These are phyloP conservation scores for Mormyrus proboscirostris DNA, from an alignment of 2,797 vertebrate genomes.

Conservation along the genomic window DNA sequence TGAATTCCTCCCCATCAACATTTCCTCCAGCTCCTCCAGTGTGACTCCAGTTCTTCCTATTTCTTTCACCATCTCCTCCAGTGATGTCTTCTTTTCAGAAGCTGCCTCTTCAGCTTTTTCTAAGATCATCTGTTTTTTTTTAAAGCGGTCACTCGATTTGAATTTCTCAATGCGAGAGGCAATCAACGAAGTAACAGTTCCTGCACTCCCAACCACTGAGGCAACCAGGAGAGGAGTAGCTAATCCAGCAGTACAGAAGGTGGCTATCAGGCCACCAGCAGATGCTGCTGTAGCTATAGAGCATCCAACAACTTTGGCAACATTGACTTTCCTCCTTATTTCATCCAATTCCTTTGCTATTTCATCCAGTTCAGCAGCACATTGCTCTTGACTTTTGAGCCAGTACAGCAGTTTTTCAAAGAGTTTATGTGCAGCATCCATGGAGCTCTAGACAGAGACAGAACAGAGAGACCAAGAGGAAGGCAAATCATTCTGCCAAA, in stretches of 20 bases:
- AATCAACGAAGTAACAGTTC: not conserved
- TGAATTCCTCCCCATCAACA: not conserved
- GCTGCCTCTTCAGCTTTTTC: not conserved
- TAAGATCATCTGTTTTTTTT: not conserved
- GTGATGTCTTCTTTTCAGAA: not conserved
- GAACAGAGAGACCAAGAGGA: not conserved
- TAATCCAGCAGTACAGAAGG: not conserved
- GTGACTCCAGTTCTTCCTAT: not conserved
- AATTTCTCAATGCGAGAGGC: too few relatives aligned
- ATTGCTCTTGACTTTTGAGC: not conserved
- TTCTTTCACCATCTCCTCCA: not conserved
- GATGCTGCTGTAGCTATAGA: not conserved
- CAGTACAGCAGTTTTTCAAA: not conserved
- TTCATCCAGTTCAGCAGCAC: not conserved
- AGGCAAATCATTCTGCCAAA: not conserved
- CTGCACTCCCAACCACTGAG: not conserved
- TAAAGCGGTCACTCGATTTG: not conserved
- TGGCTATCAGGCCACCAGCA: not conserved
- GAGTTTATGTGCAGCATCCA: not conserved
- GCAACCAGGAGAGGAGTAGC: not conserved
- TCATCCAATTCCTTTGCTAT: not conserved
- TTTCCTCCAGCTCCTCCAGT: not conserved
- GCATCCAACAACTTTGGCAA: not conserved
- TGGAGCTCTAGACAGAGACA: not conserved
- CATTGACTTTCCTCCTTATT: not conserved